Evolutionary conservation across 92 coral and sea anemone species (phyloP), one percentile per base, ranked within the genome.

Genomic region (Isaurus tuberculatus): DNA sequence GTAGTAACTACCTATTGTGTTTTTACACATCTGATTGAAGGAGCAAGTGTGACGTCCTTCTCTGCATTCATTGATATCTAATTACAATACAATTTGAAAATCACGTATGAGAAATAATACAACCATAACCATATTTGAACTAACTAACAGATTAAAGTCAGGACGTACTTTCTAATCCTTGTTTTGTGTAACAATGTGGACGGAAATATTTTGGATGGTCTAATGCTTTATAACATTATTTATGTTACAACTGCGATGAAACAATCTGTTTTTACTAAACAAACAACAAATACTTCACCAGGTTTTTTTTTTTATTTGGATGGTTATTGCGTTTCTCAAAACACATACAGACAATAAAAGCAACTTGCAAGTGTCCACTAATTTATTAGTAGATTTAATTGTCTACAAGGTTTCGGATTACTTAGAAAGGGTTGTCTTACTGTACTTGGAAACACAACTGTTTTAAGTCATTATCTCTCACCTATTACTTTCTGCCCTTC

Each of bases 1-100:
- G 44, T 93, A 91, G 87, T 86, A 93, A 73, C 97, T 88, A 0
- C 97, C 97, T 20, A 78, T 61, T 2, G 94, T 93, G 73, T 93
- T 93, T 88, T 85, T 89, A 70, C 97, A 93, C 79, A 88, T 87
- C 73, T 93, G 97, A 57, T 88, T 91, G 30, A 84, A 79, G 80
- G 65, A 84, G 69, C 97, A 93, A 80, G 69, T 85, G 66, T 93
- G 94, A 11, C 86, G 63, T 7, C 94, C 92, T 6, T 93, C 92
- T 6, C 29, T 75, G 15, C 97, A 93, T 73, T 93, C 97, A 72
- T 93, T 79, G 4, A 83, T 43, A 75, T 93, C 97, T 93, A 48
- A 0, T 43, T 32, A 26, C 23, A 6, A 69, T 28, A 58, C 27
- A 8, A 34, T n/a, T 68, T 2, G n/a, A 37, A 2, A 42, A 46